Conservation (phyloP, 1,140 invertebrate genomes). For the Aphelinus certus region DNA sequence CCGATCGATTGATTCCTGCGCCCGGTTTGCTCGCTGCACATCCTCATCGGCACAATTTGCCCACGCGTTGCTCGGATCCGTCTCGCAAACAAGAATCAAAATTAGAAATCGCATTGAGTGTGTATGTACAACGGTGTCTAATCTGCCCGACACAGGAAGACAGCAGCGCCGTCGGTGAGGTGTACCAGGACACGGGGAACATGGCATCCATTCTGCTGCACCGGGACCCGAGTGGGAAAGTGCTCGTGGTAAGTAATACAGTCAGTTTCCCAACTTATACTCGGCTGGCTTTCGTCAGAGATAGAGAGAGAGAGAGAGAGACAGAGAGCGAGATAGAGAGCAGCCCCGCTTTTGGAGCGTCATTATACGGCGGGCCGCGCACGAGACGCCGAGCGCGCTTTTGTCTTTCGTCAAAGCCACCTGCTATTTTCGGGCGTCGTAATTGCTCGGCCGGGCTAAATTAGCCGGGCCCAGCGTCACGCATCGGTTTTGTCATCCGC, state of each 20-base stretch:
- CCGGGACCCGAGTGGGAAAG: slow-evolving; percentile 78
- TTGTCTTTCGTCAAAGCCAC: not conserved
- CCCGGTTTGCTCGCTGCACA: too few relatives aligned
- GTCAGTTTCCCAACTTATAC: too few relatives aligned
- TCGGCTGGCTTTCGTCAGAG: not conserved
- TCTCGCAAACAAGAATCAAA: too few relatives aligned
- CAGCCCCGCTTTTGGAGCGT: too few relatives aligned
- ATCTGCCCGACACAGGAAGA: slow-evolving; percentile 61
- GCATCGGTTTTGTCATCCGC: slow-evolving; percentile 7
- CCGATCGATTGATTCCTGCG: not conserved
- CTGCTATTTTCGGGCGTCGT: slow-evolving; percentile 10
- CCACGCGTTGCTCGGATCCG: too few relatives aligned
- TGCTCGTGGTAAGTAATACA: slow-evolving; percentile 80
- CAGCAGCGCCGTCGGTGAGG: slow-evolving; percentile 75
- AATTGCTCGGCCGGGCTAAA: not conserved
- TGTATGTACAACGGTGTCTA: too few relatives aligned
- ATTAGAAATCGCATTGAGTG: too few relatives aligned
- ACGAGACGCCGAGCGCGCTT: not conserved
- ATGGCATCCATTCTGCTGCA: slow-evolving; percentile 86
- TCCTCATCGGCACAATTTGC: too few relatives aligned
- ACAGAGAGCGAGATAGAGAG: not conserved
- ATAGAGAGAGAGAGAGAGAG: not conserved
- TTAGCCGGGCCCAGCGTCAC: not conserved
- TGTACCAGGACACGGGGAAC: slow-evolving; percentile 86
- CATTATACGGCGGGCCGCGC: too few relatives aligned